Conservation (phyloP, 2,888 invertebrate genomes). For the Eurytoma californica region DNA sequence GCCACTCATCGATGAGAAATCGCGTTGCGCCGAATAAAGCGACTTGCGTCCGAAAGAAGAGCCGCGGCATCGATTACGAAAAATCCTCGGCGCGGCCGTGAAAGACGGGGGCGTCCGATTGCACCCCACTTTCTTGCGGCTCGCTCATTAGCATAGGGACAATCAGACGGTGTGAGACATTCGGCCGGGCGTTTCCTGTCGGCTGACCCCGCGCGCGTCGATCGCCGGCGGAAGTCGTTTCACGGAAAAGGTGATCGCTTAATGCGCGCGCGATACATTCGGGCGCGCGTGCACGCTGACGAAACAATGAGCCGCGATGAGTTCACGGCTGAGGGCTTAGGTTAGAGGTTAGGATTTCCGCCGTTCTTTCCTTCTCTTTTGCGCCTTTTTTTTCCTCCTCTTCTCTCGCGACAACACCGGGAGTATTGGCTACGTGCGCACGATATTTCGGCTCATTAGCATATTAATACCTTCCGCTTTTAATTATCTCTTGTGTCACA, state of each 20-base stretch:
- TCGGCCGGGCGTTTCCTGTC: slow-evolving; percentile 72
- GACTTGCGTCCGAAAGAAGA: neutral
- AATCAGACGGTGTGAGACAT: slow-evolving; percentile 72
- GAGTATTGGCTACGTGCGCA: too few relatives aligned
- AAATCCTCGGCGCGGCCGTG: slow-evolving; percentile 15
- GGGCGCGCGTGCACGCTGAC: neutral
- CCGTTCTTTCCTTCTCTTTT: slow-evolving; percentile 31
- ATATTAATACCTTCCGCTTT: too few relatives aligned
- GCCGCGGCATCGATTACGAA: slow-evolving; percentile 37
- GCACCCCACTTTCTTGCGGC: neutral
- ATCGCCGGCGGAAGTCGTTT: slow-evolving; percentile 67
- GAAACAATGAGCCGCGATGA: slow-evolving; percentile 43
- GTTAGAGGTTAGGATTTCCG: slow-evolving; percentile 72
- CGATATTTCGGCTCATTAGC: too few relatives aligned
- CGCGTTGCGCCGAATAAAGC: neutral
- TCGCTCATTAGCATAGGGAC: slow-evolving; percentile 71
- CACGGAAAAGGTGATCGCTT: slow-evolving; percentile 67
- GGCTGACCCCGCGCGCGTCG: slow-evolving; percentile 66
- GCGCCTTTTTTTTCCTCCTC: neutral
- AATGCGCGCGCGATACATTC: slow-evolving; percentile 54
- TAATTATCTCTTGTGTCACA: too few relatives aligned
- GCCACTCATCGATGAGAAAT: slow-evolving; percentile 15
- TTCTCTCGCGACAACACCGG: neutral
- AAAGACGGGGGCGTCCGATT: slow-evolving; percentile 2
- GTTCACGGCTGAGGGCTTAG: slow-evolving; percentile 70